Conservation (phyloP, 2,888 invertebrate genomes). For the Hololepta plana region DNA sequence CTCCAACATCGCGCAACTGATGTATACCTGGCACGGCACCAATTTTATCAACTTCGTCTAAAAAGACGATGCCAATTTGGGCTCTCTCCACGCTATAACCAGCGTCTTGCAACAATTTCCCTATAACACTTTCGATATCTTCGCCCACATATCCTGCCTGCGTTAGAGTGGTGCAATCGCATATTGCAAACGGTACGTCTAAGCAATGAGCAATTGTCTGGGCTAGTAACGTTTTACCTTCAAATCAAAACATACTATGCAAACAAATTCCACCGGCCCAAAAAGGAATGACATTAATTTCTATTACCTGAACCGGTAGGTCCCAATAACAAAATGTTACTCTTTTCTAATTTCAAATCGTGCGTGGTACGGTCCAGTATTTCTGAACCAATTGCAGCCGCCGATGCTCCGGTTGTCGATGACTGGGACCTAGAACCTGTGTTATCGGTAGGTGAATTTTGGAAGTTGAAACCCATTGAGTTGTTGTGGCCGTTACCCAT, state of each 20-base stretch:
- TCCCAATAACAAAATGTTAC: conserved; percentile 89
- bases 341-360: conserved; percentile 81
- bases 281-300: conserved; percentile 1
- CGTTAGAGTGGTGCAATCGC: conserved; percentile 92
- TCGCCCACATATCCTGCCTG: conserved; percentile 99
- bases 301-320: conserved; percentile 88
- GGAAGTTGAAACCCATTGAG: conserved; percentile 38
- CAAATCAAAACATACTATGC: conserved; percentile 8
- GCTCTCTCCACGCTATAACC: conserved; percentile 95
- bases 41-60: conserved; percentile 99
- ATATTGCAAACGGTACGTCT: conserved; percentile 98
- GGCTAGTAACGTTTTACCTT: conserved; percentile 89
- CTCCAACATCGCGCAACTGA: conserved; percentile 91
- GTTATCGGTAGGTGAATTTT: conserved; percentile 19
- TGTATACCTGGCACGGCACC: conserved; percentile 90
- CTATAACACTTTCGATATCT: conserved; percentile 97
- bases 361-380: conserved; percentile 65
- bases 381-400: conserved; percentile 43
- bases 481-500: conserved; percentile 41
- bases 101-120: conserved; percentile 88
- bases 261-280: conserved; percentile 4
- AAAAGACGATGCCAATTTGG: conserved; percentile 94
- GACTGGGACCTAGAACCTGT: conserved; percentile 9
- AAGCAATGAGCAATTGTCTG: conserved; percentile 95
- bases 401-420: conserved; percentile 16